Evolutionary conservation across 2,113 vertebrate species (phyloP).

Genomic region (Oreochromis niloticus): DNA sequence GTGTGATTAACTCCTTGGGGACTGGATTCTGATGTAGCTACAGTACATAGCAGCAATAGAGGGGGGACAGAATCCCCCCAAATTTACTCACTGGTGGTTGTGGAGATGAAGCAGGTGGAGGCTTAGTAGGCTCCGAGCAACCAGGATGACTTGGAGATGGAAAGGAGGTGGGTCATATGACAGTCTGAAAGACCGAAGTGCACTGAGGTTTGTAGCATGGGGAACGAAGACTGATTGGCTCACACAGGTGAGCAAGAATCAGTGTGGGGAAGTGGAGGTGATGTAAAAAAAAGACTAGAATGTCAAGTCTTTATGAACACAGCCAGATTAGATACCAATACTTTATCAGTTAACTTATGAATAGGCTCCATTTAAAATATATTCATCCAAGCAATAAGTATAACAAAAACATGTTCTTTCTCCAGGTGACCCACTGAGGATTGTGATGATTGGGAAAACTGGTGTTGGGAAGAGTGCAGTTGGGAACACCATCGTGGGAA

Average conservation of each 20-base stretch:
- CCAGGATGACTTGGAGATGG: neutral
- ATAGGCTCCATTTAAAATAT: neutral
- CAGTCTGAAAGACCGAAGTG: neutral
- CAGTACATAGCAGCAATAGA: neutral
- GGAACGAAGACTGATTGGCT: neutral
- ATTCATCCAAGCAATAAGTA: neutral
- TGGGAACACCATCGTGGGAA: slow-evolving; percentile 6
- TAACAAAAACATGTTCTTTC: neutral
- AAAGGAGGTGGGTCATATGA: neutral
- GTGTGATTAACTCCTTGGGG: neutral
- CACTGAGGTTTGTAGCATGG: neutral
- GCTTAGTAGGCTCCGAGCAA: neutral
- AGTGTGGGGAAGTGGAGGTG: neutral
- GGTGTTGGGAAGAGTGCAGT: slow-evolving; percentile 22
- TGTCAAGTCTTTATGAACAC: neutral
- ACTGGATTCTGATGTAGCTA: neutral
- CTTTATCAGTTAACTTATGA: neutral
- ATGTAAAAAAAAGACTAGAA: neutral
- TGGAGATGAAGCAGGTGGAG: neutral
- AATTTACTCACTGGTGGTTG: neutral
- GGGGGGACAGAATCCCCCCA: neutral
- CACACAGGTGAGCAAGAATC: neutral
- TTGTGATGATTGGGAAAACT: neutral
- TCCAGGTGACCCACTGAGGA: slow-evolving; percentile 11
- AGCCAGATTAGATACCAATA: neutral